These are phyloP conservation scores for Nothoprocta perdicaria DNA, from an alignment of 2,113 vertebrate species.

Conservation along the genomic window DNA sequence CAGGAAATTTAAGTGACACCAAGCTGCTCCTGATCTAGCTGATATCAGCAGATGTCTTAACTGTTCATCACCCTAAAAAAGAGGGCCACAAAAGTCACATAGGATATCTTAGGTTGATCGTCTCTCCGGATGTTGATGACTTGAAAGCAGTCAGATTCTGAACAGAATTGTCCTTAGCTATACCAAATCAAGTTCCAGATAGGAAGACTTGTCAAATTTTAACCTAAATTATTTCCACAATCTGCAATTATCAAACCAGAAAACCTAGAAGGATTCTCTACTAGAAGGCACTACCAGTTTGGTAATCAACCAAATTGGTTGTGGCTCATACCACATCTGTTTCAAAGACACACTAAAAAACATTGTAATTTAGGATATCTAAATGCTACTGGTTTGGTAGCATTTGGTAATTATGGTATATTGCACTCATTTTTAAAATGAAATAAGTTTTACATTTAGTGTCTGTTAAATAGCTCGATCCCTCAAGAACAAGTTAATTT, in stretches of 20 bases:
- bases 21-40: not conserved
- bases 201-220: not conserved
- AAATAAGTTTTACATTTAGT: not conserved
- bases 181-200: not conserved
- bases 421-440: not conserved
- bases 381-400: not conserved
- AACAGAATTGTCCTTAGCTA: not conserved
- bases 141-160: not conserved
- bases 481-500: not conserved
- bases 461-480: not conserved
- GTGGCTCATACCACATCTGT: not conserved
- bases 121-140: not conserved
- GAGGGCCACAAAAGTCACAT: not conserved
- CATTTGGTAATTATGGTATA: not conserved
- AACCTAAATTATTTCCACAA: not conserved
- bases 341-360: slow-evolving; percentile 4
- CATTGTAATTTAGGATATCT: not conserved
- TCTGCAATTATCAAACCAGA: not conserved
- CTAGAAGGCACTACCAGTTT: not conserved
- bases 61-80: not conserved
- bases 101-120: not conserved
- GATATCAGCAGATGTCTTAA: not conserved
- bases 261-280: not conserved
- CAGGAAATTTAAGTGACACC: not conserved
- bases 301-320: not conserved